Evolutionary conservation across 2,113 vertebrate genomes (phyloP).

Genomic region (Oreochromis tanganicae): DNA sequence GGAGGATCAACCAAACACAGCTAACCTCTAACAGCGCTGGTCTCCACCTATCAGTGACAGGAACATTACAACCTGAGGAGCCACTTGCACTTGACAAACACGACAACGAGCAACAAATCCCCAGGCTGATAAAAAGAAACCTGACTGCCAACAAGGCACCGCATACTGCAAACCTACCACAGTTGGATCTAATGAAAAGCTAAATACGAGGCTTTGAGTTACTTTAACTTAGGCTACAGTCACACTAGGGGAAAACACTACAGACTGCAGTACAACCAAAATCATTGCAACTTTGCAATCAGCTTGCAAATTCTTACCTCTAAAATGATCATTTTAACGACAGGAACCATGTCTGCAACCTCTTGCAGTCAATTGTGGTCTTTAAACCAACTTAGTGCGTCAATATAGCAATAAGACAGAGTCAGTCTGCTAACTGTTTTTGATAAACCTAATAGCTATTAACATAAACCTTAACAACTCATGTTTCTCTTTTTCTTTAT

Average conservation of each 20-base stretch:
- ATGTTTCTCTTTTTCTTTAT: neutral
- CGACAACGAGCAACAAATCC: conserved; percentile 7
- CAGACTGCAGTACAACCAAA: neutral
- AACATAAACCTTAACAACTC: neutral
- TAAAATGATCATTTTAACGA: neutral
- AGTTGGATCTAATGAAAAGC: neutral
- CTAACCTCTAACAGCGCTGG: conserved; percentile 60
- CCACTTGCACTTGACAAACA: conserved; percentile 61
- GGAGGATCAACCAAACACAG: conserved; percentile 69
- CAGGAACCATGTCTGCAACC: neutral
- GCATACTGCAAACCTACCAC: neutral
- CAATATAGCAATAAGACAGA: neutral
- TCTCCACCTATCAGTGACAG: conserved; percentile 66
- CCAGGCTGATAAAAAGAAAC: neutral
- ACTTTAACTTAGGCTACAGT: neutral
- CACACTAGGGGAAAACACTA: neutral
- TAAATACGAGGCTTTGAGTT: neutral
- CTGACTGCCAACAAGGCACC: neutral
- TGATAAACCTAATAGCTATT: neutral
- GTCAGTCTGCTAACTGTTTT: neutral
- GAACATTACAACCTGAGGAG: conserved; percentile 51
- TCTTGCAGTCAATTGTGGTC: neutral
- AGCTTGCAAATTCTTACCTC: neutral
- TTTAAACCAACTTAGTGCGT: neutral
- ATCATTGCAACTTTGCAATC: neutral